A percentile compares a stretch with the other conserved stretches of the same genome.
Evolutionary conservation across 2,888 invertebrate genomes (phyloP).

Genomic region (Drosophila setosimentum): DNA sequence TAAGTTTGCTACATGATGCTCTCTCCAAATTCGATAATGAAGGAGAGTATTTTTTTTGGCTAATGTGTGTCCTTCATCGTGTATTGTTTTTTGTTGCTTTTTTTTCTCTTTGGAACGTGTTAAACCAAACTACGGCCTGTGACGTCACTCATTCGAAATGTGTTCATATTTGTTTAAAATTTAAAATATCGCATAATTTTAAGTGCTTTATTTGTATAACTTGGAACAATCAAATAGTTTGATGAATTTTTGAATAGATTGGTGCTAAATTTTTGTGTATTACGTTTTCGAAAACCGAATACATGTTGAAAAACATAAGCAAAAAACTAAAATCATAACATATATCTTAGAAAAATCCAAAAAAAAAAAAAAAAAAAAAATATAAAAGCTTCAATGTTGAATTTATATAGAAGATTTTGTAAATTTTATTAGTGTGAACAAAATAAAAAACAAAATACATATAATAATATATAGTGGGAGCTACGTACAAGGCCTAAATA

Average conservation of each 20-base stretch:
- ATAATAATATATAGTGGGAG: conserved; percentile 33
- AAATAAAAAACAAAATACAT: conserved; percentile 32
- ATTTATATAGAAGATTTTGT: conserved; percentile 79
- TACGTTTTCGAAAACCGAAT: conserved; percentile 58
- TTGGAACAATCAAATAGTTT: conserved; percentile 82
- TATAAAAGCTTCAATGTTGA: conserved; percentile 74
- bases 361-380: conserved; percentile 43
- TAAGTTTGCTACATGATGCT: conserved; percentile 55
- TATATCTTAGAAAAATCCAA: conserved; percentile 32
- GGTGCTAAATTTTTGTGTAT: conserved; percentile 81
- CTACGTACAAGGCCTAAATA: conserved; percentile 41
- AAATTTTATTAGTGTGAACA: conserved; percentile 71
- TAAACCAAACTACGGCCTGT: conserved; percentile 21
- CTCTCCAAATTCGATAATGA: conserved; percentile 18
- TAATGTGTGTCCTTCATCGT: conserved; percentile 9
- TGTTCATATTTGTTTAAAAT: conserved; percentile 67
- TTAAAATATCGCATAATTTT: conserved; percentile 59
- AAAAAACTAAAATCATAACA: conserved; percentile 40
- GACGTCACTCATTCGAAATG: conserved; percentile 53
- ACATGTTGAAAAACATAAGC: conserved; percentile 49
- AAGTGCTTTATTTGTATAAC: conserved; percentile 80
- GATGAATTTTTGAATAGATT: conserved; percentile 83
- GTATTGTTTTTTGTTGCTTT: background rate
- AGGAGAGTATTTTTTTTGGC: conserved; percentile 6
- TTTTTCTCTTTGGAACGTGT: conserved; percentile 30